Conservation (phyloP, 2,888 invertebrate species). For the Agrotis clavis region DNA sequence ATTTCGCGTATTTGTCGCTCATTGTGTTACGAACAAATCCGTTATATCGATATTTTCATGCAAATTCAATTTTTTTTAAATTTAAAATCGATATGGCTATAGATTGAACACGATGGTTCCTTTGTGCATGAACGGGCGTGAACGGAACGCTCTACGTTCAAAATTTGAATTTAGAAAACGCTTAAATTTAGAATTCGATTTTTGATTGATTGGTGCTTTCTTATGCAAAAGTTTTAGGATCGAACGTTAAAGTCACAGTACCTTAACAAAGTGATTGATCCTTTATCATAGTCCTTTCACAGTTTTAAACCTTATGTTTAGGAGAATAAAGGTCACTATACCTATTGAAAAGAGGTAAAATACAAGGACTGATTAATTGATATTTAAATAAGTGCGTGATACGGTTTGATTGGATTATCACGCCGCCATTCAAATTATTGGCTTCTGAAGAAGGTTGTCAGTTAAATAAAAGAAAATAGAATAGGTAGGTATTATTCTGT, state of each 20-base stretch:
- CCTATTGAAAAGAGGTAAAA: neutral
- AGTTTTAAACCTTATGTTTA: neutral
- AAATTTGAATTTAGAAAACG: conserved; percentile 48
- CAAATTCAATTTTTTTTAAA: conserved; percentile 75
- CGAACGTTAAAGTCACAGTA: conserved; percentile 41
- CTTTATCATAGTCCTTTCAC: conserved; percentile 33
- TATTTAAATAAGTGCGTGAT: conserved; percentile 70
- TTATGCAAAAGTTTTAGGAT: conserved; percentile 63
- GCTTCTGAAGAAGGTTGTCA: conserved; percentile 38
- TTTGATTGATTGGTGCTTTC: conserved; percentile 66
- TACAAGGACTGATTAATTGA: conserved; percentile 67
- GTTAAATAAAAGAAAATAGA: conserved; percentile 24
- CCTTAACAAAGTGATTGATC: conserved; percentile 50
- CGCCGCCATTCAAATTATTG: conserved; percentile 40
- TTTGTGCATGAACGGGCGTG: conserved; percentile 78
- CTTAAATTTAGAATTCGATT: conserved; percentile 60
- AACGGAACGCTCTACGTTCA: conserved; percentile 70
- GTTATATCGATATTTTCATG: conserved; percentile 86
- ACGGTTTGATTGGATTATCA: conserved; percentile 57
- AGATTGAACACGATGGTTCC: conserved; percentile 66
- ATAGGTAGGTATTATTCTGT: neutral
- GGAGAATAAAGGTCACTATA: neutral
- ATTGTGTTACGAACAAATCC: conserved; percentile 85
- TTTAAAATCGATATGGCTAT: conserved; percentile 73
- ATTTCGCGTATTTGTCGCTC: conserved; percentile 85